Evolutionary conservation across 2,888 invertebrate species (phyloP), one percentile per base, ranked within the genome.

Genomic region (Cerceris rybyensis): DNA sequence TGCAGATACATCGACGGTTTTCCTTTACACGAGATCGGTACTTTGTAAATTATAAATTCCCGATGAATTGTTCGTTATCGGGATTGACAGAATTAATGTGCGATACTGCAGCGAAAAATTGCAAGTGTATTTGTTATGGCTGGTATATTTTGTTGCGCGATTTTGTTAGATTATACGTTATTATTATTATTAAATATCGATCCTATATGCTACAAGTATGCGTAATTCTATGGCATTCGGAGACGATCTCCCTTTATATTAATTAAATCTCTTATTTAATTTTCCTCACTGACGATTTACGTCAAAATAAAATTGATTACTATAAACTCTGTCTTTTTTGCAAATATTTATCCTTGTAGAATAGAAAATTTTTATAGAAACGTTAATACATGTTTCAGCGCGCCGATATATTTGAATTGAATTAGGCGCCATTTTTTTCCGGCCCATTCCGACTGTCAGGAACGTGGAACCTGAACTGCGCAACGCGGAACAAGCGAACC

Each of bases 31-130:
- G 2, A 5, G 16, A 16, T 7, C 28, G n/a, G 28, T 43, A 16
- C 43, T 46, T 46, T 11, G 11, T 8, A 11, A n/a, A 60, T 14
- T 6, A 1, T 0, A 8, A 46, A 1, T 2, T 16, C 6, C 13
- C 2, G 9, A 50, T 17, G 7, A n/a, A 50, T 50, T 7, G n/a
- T 13, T n/a, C 50, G n/a, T n/a, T n/a, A 14, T 61, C 28, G 7
- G 14, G 58, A 65, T 75, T 65, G 69, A 75, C 76, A 77, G 76
- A 77, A 75, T 76, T 76, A 76, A 76, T 76, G 69, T 17, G 63
- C 76, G 11, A 69, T 60, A 64, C 75, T 76, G 75, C 75, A 60
- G 64, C 68, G n/a, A 73, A 76, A 64, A 43, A 42, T 13, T 46
- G 1, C 41, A 65, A 11, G 16, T 54, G 52, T 59, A 9, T 49